Evolutionary conservation across 35 echinoderm and acorn worm species (phyloP).

Genomic region (Heliocidaris erythrogramma): DNA sequence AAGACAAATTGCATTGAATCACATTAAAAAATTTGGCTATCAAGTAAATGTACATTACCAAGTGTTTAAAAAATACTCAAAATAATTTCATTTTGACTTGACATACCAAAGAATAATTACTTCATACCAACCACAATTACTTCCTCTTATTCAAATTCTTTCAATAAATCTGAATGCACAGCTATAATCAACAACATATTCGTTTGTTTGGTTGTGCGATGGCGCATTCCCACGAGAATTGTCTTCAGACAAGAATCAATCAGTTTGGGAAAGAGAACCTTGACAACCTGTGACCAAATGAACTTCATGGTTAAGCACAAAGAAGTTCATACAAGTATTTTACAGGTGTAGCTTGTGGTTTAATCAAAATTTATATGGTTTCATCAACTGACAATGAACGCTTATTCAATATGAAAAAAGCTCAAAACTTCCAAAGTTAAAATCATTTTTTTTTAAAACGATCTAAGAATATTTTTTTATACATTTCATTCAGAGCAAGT

Average conservation of each 20-base stretch:
- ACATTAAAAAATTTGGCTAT: too few relatives aligned
- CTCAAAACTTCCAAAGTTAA: too few relatives aligned
- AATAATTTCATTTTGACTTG: background rate
- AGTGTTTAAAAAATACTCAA: background rate
- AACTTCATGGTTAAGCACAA: background rate
- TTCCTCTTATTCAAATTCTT: background rate
- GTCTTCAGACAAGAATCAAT: background rate
- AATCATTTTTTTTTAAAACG: too few relatives aligned
- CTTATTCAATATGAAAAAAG: background rate
- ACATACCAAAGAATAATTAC: background rate
- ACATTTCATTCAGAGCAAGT: too few relatives aligned
- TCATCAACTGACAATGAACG: background rate
- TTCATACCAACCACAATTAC: background rate
- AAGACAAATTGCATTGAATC: too few relatives aligned
- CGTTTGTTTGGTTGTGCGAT: background rate
- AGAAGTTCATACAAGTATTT: background rate
- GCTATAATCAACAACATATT: background rate
- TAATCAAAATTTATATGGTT: background rate
- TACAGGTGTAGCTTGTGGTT: background rate
- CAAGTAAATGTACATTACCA: too few relatives aligned
- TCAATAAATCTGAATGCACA: background rate
- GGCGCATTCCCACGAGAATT: background rate
- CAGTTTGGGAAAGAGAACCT: background rate
- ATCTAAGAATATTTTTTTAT: too few relatives aligned
- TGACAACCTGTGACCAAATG: background rate